Evolutionary conservation across 2,113 vertebrate genomes (phyloP), one percentile per base, ranked within the genome.

Genomic region (Labeo catla): DNA sequence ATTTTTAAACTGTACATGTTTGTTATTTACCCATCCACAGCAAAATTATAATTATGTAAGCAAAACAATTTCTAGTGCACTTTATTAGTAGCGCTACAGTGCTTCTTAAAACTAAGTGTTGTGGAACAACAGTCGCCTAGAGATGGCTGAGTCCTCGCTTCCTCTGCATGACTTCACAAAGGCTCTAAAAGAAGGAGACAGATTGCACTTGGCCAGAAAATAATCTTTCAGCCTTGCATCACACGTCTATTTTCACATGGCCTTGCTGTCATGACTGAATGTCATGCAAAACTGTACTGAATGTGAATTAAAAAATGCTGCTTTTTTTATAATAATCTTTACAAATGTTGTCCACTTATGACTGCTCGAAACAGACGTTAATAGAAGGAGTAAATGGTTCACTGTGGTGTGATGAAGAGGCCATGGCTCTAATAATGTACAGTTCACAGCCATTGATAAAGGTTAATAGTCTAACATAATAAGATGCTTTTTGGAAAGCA

Each of bases 381-480:
- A 74, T 23, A 49, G 72, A 47, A 74, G 43, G 45, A 23, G 19
- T 63, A 59, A 61, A 79, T 66, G 80, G 73, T 76, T 23, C 5
- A 23, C 16, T 49, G 12, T n/a, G 47, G 65, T 76, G 12, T 19
- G 54, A 74, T 65, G 21, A 54, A 49, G 13, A 7, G 34, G 76
- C 83, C 66, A 28, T 4, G 23, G 78, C 73, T 90, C 65, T 91
- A 92, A 93, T 90, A 91, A 93, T 83, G 89, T 82, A 15, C 85
- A 87, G 91, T 90, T 84, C 91, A 77, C 79, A 81, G 66, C 77
- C 63, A 76, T 66, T 88, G 85, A 91, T 83, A 68, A 83, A 92
- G 92, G 91, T 93, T 92, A 93, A 93, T 91, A 83, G 70, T 85
- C 34, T 28, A 88, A 88, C 88, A 89, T 70, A 81, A 84, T 12